Conservation (phyloP, 2,888 invertebrate genomes). For the Amphipoea oculea region DNA sequence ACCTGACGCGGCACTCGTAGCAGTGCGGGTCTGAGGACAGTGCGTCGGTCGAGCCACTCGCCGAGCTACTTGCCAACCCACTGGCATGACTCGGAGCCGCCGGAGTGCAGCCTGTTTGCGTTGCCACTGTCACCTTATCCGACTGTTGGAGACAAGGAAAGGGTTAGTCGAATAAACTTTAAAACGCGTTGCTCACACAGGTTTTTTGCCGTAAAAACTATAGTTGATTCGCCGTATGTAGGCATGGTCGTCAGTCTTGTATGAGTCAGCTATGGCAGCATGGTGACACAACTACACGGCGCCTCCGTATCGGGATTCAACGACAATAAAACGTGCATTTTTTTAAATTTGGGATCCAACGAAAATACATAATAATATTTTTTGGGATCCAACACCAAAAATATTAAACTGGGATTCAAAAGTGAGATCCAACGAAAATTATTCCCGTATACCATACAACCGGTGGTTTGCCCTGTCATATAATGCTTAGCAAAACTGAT, state of each 20-base stretch:
- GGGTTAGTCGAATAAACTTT: constrained; percentile 49
- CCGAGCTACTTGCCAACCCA: constrained; percentile 54
- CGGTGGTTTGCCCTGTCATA: no score
- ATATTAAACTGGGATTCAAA: no score
- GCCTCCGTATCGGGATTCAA: no score
- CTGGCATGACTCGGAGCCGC: constrained; percentile 85
- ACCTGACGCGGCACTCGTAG: constrained; percentile 97
- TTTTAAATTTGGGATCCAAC: no score
- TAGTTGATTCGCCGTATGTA: neutral
- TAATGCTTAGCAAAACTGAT: neutral
- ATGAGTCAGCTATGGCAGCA: neutral
- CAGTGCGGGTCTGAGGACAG: constrained; percentile 96
- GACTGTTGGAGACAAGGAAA: constrained; percentile 73
- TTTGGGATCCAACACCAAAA: no score
- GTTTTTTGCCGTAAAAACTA: neutral
- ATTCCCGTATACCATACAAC: no score
- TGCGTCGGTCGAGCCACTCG: constrained; percentile 76
- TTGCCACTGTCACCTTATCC: constrained; percentile 94
- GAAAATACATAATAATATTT: no score
- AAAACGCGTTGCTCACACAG: neutral
- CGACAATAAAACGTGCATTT: no score
- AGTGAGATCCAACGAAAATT: no score
- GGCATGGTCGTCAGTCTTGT: neutral
- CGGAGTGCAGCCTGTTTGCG: constrained; percentile 95
- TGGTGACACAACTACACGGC: no score